These are phyloP conservation scores for Choristoneura rosaceana DNA, from an alignment of 2,888 invertebrate genomes.

Conservation along the genomic window DNA sequence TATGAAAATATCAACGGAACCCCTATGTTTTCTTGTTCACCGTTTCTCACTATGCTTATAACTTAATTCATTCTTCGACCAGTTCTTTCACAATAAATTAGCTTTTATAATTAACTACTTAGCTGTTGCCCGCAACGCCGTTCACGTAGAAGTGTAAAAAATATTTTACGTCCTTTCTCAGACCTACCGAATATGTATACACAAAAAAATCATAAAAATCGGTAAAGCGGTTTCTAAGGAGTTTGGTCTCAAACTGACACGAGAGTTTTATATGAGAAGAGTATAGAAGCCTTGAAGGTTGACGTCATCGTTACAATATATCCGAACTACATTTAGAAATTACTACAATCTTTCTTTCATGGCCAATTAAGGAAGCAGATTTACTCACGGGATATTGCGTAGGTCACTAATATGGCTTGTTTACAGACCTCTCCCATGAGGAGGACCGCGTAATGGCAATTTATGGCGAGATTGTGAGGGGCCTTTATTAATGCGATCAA, in stretches of 20 bases:
- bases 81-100: conserved; percentile 6
- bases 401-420: conserved; percentile 36
- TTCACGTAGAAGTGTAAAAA: too few relatives aligned
- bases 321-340: conserved; percentile 21
- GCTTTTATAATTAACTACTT: too few relatives aligned
- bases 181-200: too few relatives aligned
- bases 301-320: conserved; percentile 29
- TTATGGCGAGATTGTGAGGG: conserved; percentile 43
- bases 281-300: background rate
- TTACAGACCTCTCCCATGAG: conserved; percentile 43
- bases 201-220: too few relatives aligned
- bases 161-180: too few relatives aligned
- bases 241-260: too few relatives aligned
- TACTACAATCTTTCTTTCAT: conserved; percentile 53
- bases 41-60: background rate
- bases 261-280: too few relatives aligned
- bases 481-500: conserved; percentile 11
- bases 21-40: too few relatives aligned
- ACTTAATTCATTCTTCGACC: background rate
- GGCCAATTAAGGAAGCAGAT: conserved; percentile 56
- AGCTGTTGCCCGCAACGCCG: too few relatives aligned
- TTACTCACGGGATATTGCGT: conserved; percentile 51
- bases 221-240: too few relatives aligned
- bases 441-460: conserved; percentile 44
- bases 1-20: too few relatives aligned